These are phyloP conservation scores for Mizuhopecten yessoensis DNA, from an alignment of 1,140 invertebrate species.

Conservation along the genomic window DNA sequence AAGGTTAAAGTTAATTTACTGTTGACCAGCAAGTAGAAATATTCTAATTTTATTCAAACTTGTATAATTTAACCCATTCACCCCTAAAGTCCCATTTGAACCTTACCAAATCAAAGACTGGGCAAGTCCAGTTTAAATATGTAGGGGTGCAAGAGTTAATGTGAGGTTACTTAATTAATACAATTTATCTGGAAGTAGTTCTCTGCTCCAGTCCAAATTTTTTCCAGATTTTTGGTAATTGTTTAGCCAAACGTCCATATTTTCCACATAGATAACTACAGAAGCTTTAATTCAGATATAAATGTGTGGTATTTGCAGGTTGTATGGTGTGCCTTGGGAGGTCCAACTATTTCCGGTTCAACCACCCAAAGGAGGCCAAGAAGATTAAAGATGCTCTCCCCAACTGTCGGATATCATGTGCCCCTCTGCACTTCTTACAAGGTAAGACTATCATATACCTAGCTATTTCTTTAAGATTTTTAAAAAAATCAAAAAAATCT, in stretches of 20 bases:
- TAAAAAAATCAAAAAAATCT: too few species aligned
- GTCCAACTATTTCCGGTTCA: slow-evolving; percentile 94
- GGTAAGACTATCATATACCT: slow-evolving; percentile 76
- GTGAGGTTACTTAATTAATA: too few species aligned
- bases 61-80: too few species aligned
- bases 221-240: background rate
- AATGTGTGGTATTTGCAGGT: slow-evolving; percentile 84
- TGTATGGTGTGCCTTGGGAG: slow-evolving; percentile 94
- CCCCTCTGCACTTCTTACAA: slow-evolving; percentile 85
- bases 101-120: too few species aligned
- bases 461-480: too few species aligned
- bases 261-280: background rate
- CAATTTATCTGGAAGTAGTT: too few species aligned
- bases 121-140: too few species aligned
- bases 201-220: background rate
- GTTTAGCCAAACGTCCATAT: background rate
- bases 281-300: slow-evolving; percentile 1
- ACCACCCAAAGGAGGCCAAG: slow-evolving; percentile 93
- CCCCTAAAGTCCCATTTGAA: too few species aligned
- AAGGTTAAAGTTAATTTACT: too few species aligned
- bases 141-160: too few species aligned
- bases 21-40: too few species aligned
- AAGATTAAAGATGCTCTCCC: slow-evolving; percentile 92
- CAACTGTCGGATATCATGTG: slow-evolving; percentile 89
- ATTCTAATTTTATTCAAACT: too few species aligned